Evolutionary conservation across 2,113 vertebrate species (phyloP).

Genomic region (Stigmatopora argus): DNA sequence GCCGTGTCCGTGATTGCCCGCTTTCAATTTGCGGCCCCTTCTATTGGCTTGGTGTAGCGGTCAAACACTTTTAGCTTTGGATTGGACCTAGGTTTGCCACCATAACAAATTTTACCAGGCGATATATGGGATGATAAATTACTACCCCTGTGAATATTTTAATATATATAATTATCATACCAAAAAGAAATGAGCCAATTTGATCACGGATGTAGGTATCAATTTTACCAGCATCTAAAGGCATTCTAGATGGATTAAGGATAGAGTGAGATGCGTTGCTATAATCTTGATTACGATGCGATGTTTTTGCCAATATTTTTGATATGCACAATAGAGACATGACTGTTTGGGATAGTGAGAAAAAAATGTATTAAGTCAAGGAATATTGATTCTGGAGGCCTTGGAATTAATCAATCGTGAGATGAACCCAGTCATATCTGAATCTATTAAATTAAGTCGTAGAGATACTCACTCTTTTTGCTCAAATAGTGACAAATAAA

Average conservation of each 20-base stretch:
- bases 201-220: no score
- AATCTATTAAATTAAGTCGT: no score
- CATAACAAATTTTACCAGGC: no score
- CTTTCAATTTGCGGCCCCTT: constrained; percentile 41
- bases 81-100: constrained; percentile 11
- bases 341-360: not conserved
- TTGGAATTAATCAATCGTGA: not conserved
- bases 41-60: constrained; percentile 35
- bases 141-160: no score
- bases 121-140: no score
- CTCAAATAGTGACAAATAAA: no score
- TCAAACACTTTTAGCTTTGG: constrained; percentile 35
- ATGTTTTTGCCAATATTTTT: not conserved
- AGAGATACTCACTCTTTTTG: no score
- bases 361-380: not conserved
- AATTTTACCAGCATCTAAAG: no score
- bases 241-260: no score
- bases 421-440: not conserved
- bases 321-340: not conserved
- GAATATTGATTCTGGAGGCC: not conserved
- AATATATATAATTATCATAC: no score
- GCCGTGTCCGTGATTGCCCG: constrained; percentile 46
- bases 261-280: no score
- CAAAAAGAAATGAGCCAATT: no score
- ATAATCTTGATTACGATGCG: not conserved